Conservation (phyloP, 2,113 vertebrate species). For the Brachypodius melanocephalos region DNA sequence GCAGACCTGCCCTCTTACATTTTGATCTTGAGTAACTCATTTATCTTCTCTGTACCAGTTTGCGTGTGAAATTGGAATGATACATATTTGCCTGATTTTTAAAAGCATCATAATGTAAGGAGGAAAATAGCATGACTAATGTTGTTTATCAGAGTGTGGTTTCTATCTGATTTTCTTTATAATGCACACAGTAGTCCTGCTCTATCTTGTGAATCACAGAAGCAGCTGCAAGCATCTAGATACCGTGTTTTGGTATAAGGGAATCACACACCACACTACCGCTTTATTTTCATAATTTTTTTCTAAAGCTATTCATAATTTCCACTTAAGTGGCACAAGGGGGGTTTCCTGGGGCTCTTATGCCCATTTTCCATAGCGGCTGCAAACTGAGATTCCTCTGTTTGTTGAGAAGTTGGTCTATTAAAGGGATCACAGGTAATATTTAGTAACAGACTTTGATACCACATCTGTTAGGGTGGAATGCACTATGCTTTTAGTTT, state of each 20-base stretch:
- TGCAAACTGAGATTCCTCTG: not conserved
- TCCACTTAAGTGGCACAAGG: not conserved
- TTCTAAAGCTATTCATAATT: not conserved
- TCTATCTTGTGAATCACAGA: not conserved
- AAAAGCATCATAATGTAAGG: not conserved
- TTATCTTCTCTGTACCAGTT: not conserved
- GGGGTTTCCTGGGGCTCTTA: not conserved
- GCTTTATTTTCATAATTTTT: not conserved
- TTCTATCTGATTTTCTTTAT: slow-evolving; percentile 1
- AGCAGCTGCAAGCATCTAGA: not conserved
- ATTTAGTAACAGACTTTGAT: not conserved
- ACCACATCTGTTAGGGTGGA: not conserved
- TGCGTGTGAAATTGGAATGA: not conserved
- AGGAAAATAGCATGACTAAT: not conserved
- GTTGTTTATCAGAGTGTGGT: not conserved
- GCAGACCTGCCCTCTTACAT: not conserved
- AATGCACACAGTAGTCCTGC: not conserved
- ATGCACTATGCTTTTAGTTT: not conserved
- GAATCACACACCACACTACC: not conserved
- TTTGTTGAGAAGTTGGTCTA: not conserved
- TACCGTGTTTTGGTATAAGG: not conserved
- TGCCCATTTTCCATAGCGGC: not conserved
- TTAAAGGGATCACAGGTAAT: not conserved
- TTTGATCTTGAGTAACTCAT: not conserved
- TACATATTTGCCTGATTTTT: not conserved